Base-by-base conservation (phyloP, 2,888 invertebrate genomes). In the Psylliodes chrysocephalus region DNA sequence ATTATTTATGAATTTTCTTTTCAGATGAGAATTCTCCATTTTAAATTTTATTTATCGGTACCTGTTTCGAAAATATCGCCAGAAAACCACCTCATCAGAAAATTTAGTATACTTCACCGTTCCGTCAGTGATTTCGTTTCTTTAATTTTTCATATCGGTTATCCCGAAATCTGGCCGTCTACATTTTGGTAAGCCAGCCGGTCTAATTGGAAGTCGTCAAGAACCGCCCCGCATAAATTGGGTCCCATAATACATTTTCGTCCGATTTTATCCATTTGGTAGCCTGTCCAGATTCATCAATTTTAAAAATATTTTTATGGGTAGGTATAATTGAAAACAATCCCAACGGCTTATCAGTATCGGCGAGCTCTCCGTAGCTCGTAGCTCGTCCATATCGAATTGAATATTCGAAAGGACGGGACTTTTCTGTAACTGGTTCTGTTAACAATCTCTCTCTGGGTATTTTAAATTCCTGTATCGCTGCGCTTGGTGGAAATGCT, bases 381-480 rank as follows among this genome's bases (percentile, higher is more conserved):
- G 12, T 19, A 22, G 3, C 22, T 46, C 46, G 46, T 46, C 22
- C 46, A 46, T 46, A 46, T 46, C 22, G 22, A 46, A 46, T 46
- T 46, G 22, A 22, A 46, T 46, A 35, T 35, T 12, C 14, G 35
- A 35, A 35, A 14, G 6, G 22, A 22, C 22, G 22, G 3, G 22
- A 35, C 3, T 35, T 14, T 46, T 46, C 46, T 46, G 46, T 46
- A 46, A 46, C 46, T 46, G 46, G 46, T 46, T 46, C 46, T 46
- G 46, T 46, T 46, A 46, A 46, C 46, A 46, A 46, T 46, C 46
- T 46, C 46, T 7, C 22, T 17, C n/a, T n/a, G n/a, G 46, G 46
- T 22, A 46, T 46, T 46, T 46, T 46, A 56, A 64, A 40, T 53
- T 59, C 54, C 53, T 18, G 22, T 46, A 46, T 35, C 35, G 35